Percentiles rank a stretch among this genome's conserved stretches.
Evolutionary conservation across 2,113 vertebrate genomes (phyloP).

Genomic region (Sylvietta virens): DNA sequence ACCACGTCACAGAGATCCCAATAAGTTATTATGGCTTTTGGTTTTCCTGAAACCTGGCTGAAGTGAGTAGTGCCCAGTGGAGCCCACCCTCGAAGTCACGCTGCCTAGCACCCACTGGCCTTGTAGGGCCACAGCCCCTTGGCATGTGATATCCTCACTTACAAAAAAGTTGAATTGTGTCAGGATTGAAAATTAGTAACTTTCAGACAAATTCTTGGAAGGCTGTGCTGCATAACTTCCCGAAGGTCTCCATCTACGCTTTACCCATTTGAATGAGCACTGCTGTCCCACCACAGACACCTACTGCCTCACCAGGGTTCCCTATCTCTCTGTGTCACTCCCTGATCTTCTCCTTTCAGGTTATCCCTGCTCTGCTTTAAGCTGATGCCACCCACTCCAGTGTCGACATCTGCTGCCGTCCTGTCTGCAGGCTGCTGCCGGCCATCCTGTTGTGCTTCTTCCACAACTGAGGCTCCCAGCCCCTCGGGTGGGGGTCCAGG

Average conservation of each 20-base stretch:
- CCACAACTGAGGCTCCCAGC: background rate
- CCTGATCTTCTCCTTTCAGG: background rate
- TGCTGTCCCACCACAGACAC: background rate
- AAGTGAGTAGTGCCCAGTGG: background rate
- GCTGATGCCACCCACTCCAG: background rate
- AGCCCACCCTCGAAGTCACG: fast-evolving
- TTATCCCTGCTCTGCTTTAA: background rate
- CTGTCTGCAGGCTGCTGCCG: background rate
- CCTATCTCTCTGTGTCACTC: background rate
- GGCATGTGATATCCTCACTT: background rate
- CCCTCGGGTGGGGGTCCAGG: background rate
- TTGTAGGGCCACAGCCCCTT: background rate
- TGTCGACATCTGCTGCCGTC: background rate
- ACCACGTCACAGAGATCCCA: background rate
- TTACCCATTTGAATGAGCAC: background rate
- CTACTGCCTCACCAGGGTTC: background rate
- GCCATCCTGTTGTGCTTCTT: background rate
- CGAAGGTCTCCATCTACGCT: background rate
- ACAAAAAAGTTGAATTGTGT: background rate
- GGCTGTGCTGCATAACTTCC: background rate
- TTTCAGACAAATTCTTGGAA: background rate
- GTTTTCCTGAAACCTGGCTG: background rate
- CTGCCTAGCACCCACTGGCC: background rate
- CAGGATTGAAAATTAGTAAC: background rate
- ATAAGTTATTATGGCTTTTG: background rate